phyloP scores from a whole-genome alignment of 2,797 vertebrate genomes.

The Poecile montanus region DNA sequence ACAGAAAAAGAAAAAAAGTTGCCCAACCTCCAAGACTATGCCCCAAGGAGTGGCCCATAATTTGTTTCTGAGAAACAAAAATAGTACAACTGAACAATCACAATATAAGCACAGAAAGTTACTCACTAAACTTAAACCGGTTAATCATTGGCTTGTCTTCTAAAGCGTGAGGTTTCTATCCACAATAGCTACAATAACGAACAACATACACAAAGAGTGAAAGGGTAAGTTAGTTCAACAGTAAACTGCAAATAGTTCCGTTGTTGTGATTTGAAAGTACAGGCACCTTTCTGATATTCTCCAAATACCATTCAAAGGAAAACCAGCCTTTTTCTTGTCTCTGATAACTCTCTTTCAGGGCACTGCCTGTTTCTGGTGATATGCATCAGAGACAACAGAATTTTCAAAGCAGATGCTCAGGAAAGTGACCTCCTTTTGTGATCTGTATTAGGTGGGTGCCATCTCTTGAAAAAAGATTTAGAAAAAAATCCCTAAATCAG shows the following conservation, averaged over 20 bases:
- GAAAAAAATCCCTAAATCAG: neutral
- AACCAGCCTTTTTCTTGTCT: neutral
- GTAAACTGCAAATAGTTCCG: conserved; percentile 8
- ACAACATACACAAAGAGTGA: conserved; percentile 32
- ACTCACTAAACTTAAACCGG: conserved; percentile 42
- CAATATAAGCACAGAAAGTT: neutral
- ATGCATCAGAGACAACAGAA: neutral
- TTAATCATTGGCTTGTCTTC: conserved; percentile 59
- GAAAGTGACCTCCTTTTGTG: neutral
- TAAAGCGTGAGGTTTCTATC: conserved; percentile 19
- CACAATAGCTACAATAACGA: conserved; percentile 33
- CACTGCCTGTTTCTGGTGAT: neutral
- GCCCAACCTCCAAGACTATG: neutral
- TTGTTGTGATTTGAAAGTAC: neutral
- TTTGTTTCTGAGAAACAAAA: neutral
- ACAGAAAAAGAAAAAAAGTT: neutral
- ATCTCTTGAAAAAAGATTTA: neutral
- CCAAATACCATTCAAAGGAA: neutral
- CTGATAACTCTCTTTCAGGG: neutral
- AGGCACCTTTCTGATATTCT: neutral
- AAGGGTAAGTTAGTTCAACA: conserved; percentile 32
- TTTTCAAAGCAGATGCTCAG: neutral
- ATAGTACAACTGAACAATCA: neutral
- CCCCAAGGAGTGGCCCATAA: neutral
- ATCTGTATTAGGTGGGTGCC: neutral